phyloP scores from a whole-genome alignment of 2,113 vertebrate genomes.

The Thalassoma bifasciatum region DNA sequence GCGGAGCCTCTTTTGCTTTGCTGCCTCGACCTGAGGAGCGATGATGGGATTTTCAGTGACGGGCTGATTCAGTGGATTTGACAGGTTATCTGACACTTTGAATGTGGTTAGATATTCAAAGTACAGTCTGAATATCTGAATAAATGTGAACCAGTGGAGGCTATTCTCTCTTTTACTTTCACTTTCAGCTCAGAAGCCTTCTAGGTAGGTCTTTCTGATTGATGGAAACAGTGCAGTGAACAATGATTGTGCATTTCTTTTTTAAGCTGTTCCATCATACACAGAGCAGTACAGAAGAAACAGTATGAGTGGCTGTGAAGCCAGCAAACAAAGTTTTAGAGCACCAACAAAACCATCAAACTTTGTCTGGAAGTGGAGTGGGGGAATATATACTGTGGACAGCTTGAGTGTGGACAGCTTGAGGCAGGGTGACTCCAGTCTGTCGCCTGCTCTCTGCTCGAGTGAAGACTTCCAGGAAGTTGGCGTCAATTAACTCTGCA shows the following conservation, averaged over 20 bases:
- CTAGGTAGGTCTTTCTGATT: too few species aligned
- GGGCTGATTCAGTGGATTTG: constrained; percentile 1
- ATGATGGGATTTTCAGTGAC: constrained; percentile 22
- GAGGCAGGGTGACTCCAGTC: background rate
- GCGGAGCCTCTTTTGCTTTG: background rate
- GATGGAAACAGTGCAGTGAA: too few species aligned
- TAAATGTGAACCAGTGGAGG: background rate
- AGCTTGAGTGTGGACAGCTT: background rate
- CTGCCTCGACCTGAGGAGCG: background rate
- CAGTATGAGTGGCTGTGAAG: too few species aligned
- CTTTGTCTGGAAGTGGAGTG: background rate
- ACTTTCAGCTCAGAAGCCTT: too few species aligned
- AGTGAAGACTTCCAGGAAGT: background rate
- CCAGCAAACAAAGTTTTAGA: background rate
- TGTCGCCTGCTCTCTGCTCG: background rate
- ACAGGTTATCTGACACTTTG: background rate
- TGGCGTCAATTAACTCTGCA: background rate
- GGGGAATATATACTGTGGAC: background rate
- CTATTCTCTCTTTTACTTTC: background rate
- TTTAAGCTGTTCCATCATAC: too few species aligned
- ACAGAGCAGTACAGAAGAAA: too few species aligned
- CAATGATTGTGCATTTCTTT: too few species aligned
- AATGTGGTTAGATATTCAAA: constrained; percentile 9
- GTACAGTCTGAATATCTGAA: background rate
- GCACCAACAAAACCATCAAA: background rate